Base-by-base conservation (phyloP, 1,140 invertebrate species). In the Danaus plexippus region DNA sequence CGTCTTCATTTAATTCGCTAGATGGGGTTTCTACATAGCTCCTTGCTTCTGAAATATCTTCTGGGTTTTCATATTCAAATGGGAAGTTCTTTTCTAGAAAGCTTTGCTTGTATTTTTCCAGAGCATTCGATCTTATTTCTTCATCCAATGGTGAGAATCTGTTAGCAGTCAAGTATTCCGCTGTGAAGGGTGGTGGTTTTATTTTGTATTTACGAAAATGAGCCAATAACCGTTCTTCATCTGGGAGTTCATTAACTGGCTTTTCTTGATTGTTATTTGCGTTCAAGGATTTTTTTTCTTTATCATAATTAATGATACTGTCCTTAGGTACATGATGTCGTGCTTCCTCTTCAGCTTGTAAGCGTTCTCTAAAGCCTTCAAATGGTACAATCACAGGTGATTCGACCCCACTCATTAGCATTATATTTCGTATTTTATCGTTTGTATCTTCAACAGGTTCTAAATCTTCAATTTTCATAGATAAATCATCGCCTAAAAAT, bases 1-100 rank as follows among this genome's bases (percentile, higher is more conserved):
- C 22, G 4, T 32, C 22, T 32, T 6, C 22, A 32, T 32, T 32
- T 32, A 32, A 32, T 32, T 32, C 22, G 7, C 22, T 32, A 5
- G 22, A 32, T 32, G 22, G 7, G 22, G 22, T 32, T 32, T 32
- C 22, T 32, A 5, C 22, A 59, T 90, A 88, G 59, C 90, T 85
- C 45, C 89, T 77, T 41, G 83, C 80, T 72, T 90, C 89, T 11
- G 85, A 83, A 32, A 90, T 75, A 44, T 87, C 83, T 43, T 79
- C 82, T 12, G 88, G 85, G 50, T 88, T 80, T 52, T 87, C 85
- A 53, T 88, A 82, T 61, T 87, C 81, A 53, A 85, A 80, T 11
- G 80, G 73, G 54, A 87, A 81, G 47, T 84, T 77, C 71, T 87
- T 85, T 41, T 75, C 77, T 6, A 73, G 75, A 52, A 87, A 85